Conservation (phyloP, 2,888 invertebrate species). For the Marronus borbonicus region DNA sequence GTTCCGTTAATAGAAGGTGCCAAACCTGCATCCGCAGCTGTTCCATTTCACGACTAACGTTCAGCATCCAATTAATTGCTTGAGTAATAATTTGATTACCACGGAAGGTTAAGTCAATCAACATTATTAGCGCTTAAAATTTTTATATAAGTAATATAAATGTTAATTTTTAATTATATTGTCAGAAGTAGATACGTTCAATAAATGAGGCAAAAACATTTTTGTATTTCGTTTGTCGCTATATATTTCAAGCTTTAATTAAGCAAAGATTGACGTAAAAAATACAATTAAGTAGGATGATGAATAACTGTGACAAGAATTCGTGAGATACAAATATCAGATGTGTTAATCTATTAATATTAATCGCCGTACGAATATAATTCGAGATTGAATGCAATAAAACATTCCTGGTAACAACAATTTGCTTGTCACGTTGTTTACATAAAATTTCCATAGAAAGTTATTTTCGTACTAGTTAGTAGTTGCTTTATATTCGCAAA, state of each 20-base stretch:
- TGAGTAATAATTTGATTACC: not conserved
- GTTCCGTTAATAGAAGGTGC: too few relatives aligned
- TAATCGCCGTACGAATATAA: constrained; percentile 4
- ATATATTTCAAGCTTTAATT: not conserved
- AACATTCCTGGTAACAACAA: not conserved
- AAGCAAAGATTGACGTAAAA: not conserved
- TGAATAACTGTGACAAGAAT: not conserved
- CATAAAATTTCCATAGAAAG: constrained; percentile 1
- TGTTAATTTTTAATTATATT: constrained; percentile 18
- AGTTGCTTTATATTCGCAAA: not conserved
- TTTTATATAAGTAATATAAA: constrained; percentile 5
- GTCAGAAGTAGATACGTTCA: not conserved
- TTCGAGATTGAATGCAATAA: not conserved
- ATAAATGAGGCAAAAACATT: not conserved
- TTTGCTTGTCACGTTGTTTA: not conserved
- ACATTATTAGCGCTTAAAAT: not conserved
- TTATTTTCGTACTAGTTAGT: not conserved
- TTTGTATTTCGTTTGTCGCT: not conserved
- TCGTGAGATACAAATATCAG: not conserved
- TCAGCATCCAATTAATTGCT: not conserved
- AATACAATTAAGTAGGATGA: not conserved
- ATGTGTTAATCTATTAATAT: not conserved
- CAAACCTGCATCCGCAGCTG: not conserved
- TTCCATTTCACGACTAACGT: not conserved
- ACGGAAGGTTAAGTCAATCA: constrained; percentile 12